Evolutionary conservation across 2,888 invertebrate genomes (phyloP).

Genomic region (Diploptera punctata): DNA sequence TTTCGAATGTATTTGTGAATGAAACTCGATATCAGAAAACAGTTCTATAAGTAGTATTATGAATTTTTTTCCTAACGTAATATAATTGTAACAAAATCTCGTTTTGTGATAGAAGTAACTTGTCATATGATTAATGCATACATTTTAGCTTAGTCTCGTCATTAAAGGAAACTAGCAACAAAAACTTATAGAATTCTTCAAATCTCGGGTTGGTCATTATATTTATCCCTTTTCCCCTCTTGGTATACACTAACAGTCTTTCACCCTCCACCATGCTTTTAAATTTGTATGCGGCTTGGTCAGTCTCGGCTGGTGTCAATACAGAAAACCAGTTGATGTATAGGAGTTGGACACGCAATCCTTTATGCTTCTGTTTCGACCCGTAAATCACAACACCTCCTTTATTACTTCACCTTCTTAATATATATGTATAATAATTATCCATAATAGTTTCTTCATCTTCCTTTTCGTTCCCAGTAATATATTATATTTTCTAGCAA

Average conservation of each 20-base stretch:
- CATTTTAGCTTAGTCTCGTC: background rate
- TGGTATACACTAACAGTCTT: no score
- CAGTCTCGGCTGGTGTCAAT: background rate
- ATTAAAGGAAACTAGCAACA: background rate
- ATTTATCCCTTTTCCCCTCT: background rate
- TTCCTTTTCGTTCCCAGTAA: no score
- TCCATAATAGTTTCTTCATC: no score
- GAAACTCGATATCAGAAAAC: no score
- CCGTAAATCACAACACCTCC: constrained; percentile 6
- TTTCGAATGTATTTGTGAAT: no score
- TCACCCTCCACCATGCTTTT: constrained; percentile 6
- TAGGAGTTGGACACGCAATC: background rate
- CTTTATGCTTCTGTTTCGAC: background rate
- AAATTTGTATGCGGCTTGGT: background rate
- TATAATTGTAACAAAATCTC: no score
- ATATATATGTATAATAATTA: no score
- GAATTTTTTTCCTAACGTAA: no score
- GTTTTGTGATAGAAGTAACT: background rate
- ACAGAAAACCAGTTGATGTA: background rate
- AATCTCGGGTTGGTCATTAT: constrained; percentile 8
- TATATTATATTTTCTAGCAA: no score
- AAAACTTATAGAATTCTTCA: background rate
- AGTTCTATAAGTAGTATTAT: no score
- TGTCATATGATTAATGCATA: constrained; percentile 8
- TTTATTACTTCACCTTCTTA: background rate